Evolutionary conservation across 2,888 invertebrate genomes (phyloP), one percentile per base, ranked within the genome.

Genomic region (Falcaria lacertinaria): DNA sequence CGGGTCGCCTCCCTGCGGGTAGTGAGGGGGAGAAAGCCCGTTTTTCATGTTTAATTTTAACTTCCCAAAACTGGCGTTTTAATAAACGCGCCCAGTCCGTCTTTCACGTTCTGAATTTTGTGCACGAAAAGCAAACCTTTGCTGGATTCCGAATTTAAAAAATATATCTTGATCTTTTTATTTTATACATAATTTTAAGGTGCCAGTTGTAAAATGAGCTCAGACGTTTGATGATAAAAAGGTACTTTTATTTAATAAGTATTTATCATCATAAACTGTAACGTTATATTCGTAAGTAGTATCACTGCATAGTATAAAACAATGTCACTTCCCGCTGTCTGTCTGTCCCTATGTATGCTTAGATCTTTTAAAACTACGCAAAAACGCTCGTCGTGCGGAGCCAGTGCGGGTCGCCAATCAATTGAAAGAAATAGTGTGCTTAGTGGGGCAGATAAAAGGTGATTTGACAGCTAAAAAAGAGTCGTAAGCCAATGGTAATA

Each of bases 11-110:
- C 46, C 47, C 59, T 64, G 25, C 37, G 65, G 62, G 64, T 60
- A 59, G 60, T 61, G 50, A 61, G 57, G 63, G 48, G 32, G 47
- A 47, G 57, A 47, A 54, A 61, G 57, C 65, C 72, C 82, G 86
- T 89, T 88, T 89, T 89, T 89, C 89, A 87, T 87, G 89, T 89
- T 89, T 88, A 87, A 89, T 88, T 89, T 89, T 84, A 88, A 88
- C 88, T 88, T 88, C 75, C 82, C 83, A 79, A 82, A 81, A 82
- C 82, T 75, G 78, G 82, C 74, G 81, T 87, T 88, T 89, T 88
- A 89, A 88, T 88, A 89, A 85, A 80, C 77, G 75, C 76, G 61
- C 41, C 19, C 57, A 68, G 69, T 22, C 64, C 75, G 80, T 87
- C 86, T 86, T 85, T 84, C 76, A 73, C 69, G 75, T 71, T 71